phyloP scores from a whole-genome alignment of 2,797 vertebrate genomes.

The Neoniphon sammara region DNA sequence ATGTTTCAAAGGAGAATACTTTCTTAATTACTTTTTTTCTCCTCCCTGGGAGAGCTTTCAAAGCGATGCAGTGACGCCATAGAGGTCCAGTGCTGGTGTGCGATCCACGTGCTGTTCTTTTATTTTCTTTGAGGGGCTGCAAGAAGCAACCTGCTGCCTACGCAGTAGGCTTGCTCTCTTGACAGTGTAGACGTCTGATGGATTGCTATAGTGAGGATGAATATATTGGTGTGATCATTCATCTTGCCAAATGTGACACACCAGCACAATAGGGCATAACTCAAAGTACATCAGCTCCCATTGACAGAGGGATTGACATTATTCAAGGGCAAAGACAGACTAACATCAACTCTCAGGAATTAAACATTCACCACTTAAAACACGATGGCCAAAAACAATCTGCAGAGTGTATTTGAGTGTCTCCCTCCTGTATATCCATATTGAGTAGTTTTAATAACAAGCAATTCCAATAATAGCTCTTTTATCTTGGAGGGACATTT shows the following conservation, averaged over 20 bases:
- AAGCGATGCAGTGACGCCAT: constrained; percentile 25
- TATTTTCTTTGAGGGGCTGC: constrained; percentile 20
- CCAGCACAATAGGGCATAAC: constrained; percentile 74
- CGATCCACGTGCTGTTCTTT: constrained; percentile 7
- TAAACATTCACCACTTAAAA: constrained; percentile 50
- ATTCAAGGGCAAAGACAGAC: constrained; percentile 58
- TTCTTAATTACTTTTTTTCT: background rate
- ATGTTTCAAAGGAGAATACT: too few species aligned
- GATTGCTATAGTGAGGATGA: constrained; percentile 77
- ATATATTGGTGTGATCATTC: constrained; percentile 79
- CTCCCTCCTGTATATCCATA: constrained; percentile 8
- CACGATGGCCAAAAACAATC: constrained; percentile 19
- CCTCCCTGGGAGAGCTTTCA: background rate
- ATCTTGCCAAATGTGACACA: constrained; percentile 80
- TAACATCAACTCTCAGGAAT: constrained; percentile 27
- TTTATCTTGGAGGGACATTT: too few species aligned
- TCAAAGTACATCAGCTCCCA: constrained; percentile 66
- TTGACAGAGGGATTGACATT: constrained; percentile 64
- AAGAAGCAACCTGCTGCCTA: constrained; percentile 13
- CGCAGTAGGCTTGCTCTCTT: constrained; percentile 45
- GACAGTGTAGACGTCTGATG: constrained; percentile 71
- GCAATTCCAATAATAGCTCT: too few species aligned
- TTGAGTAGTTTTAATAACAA: background rate
- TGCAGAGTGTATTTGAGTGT: constrained; percentile 7
- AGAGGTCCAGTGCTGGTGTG: constrained; percentile 11